phyloP scores from a whole-genome alignment of 2,797 vertebrate species.

The Lemur catta region DNA sequence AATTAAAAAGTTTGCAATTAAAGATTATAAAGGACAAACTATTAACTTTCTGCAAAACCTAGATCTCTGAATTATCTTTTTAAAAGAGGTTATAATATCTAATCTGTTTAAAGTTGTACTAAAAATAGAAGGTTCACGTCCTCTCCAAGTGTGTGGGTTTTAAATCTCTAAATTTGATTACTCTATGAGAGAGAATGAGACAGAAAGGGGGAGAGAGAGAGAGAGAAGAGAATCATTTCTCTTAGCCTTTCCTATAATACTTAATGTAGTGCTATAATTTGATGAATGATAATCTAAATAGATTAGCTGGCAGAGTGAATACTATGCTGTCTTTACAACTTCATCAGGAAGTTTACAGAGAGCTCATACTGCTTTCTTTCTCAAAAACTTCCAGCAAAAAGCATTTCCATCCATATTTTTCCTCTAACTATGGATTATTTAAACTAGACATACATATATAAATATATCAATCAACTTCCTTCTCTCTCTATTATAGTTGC shows the following conservation, averaged over 20 bases:
- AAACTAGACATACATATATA: not conserved
- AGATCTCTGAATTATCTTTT: not conserved
- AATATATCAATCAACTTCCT: not conserved
- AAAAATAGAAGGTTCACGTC: not conserved
- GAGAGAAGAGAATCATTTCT: not conserved
- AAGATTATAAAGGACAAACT: not conserved
- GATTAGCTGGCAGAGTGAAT: not conserved
- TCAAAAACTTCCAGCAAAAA: not conserved
- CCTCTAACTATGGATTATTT: not conserved
- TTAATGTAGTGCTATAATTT: not conserved
- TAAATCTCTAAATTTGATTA: slow-evolving; percentile 2
- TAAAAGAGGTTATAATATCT: not conserved
- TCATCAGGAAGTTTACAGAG: not conserved
- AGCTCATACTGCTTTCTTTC: not conserved
- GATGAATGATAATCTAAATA: not conserved
- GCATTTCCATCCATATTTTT: not conserved
- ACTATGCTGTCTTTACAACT: not conserved
- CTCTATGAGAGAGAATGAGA: not conserved
- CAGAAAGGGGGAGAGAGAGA: not conserved
- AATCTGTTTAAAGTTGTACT: not conserved
- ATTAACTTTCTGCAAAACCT: not conserved
- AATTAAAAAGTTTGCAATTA: not conserved
- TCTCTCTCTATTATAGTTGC: not conserved
- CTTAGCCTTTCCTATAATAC: not conserved
- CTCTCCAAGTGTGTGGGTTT: not conserved